Evolutionary conservation across 2,113 vertebrate genomes (phyloP), one percentile per base, ranked within the genome.

Genomic region (Columba janthina): DNA sequence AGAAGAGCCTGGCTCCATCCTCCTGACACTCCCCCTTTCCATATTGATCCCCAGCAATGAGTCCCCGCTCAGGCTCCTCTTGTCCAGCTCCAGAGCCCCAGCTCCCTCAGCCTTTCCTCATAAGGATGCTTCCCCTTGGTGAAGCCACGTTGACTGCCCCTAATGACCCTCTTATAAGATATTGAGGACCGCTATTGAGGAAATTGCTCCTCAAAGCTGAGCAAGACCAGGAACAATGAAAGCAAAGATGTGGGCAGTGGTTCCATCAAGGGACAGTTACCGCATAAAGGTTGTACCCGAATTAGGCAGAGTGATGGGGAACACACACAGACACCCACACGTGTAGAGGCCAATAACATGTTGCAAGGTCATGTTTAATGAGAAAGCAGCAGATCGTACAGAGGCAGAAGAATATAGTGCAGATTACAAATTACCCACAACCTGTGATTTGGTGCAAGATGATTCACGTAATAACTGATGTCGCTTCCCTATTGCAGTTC

Each of bases 331-430:
- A 69, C 25, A 44, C 3, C 7, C 13, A 31, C 34, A 11, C 69
- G 4, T 9, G 0, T 8, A 15, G 31, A 81, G 48, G 1, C 73
- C 67, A 65, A 16, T 1, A 28, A 48, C 9, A 19, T 46, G 54
- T 81, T 94, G 94, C 75, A 54, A 88, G 2, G 22, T 42, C 82
- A 36, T 64, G 25, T 95, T 97, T 97, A 97, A 94, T 96, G 79
- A 92, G 91, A 77, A 85, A 66, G 40, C 10, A 40, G n/a, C 61
- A 70, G 75, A 70, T 42, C 58, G 44, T 65, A 60, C 93, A 88
- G 42, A 51, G 60, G 53, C 42, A 48, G 62, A 73, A 66, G 79
- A 51, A 75, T 2, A 42, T 2, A 77, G 76, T 6, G n/a, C 66
- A 10, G 90, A 70, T 88, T n/a, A 73, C 67, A 83, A 32, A 60